Evolutionary conservation across 2,888 invertebrate genomes (phyloP).

Genomic region (Cancer borealis): DNA sequence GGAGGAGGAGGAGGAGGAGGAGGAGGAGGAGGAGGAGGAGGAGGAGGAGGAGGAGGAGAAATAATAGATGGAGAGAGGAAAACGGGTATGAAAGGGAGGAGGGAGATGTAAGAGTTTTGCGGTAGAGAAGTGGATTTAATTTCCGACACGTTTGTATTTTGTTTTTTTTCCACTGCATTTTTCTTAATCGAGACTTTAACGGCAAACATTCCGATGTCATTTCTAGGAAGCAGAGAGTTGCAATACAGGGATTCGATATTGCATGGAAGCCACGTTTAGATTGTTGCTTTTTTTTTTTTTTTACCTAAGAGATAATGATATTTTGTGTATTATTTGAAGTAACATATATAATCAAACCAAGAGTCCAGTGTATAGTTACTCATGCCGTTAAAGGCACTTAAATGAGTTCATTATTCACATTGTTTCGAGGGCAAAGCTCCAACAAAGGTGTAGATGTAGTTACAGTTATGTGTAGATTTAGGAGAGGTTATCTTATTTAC

Average conservation of each 20-base stretch:
- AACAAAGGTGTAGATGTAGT: not conserved
- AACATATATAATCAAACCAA: not conserved
- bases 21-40: not conserved
- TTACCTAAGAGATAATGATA: not conserved
- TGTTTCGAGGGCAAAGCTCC: not conserved
- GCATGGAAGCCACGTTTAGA: not conserved
- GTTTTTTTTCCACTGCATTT: not conserved
- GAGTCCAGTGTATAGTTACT: not conserved
- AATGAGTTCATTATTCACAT: not conserved
- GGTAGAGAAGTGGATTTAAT: not conserved
- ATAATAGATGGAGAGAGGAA: not conserved
- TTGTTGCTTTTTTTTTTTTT: not conserved
- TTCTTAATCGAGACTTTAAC: not conserved
- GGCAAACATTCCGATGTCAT: not conserved
- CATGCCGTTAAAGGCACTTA: not conserved
- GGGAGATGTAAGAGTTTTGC: not conserved
- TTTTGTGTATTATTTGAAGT: not conserved
- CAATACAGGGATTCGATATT: not conserved
- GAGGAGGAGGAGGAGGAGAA: not conserved
- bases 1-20: not conserved
- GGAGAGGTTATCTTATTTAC: not conserved
- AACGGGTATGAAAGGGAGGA: not conserved
- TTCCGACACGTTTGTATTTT: not conserved
- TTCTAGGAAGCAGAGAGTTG: not conserved
- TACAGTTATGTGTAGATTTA: not conserved